Base-by-base conservation (phyloP, 1,140 invertebrate species). In the Zaprionus africanus region DNA sequence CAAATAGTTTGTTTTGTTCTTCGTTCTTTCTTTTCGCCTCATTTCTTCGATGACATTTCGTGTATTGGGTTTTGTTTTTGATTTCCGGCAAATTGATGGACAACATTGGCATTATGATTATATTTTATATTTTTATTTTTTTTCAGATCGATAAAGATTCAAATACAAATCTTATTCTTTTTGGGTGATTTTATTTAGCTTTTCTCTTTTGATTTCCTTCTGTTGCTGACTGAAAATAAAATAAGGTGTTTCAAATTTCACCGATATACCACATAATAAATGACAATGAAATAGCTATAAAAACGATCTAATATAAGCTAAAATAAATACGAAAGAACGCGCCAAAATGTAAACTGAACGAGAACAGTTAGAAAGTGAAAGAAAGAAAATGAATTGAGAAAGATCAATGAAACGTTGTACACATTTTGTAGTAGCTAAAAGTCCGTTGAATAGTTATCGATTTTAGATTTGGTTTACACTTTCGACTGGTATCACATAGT, bases 401-500 rank as follows among this genome's bases (percentile, higher is more conserved):
- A 24, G 24, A 73, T 53, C 41, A 54, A 66, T 60, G 36, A 70
- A 69, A 26, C 57, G 49, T 53, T 70, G 60, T 63, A 60, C 57
- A 67, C 64, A 65, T 31, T 58, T 51, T 51, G 19, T 51, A 51
- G 57, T 72, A 75, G 53, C 41, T 51, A 31, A 60, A 71, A 65
- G 69, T 72, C 74, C 41, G 62, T 72, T 76, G 19, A 76, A 76
- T 72, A 76, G 28, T 60, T 76, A 72, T 72, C 56, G 56, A 63
- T 54, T 62, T 70, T 78, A 58, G 63, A 84, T 86, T 81, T 87
- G 61, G 70, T 77, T 86, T 68, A 77, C 66, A 69, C 81, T 84
- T 75, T 85, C 79, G 85, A 88, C 85, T 88, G 85, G 85, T 88
- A 90, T 77, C 75, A 81, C 75, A 81, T 88, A 88, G 84, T 90